Base-by-base conservation (phyloP, 2,888 invertebrate genomes). In the Odontomyia ornata region DNA sequence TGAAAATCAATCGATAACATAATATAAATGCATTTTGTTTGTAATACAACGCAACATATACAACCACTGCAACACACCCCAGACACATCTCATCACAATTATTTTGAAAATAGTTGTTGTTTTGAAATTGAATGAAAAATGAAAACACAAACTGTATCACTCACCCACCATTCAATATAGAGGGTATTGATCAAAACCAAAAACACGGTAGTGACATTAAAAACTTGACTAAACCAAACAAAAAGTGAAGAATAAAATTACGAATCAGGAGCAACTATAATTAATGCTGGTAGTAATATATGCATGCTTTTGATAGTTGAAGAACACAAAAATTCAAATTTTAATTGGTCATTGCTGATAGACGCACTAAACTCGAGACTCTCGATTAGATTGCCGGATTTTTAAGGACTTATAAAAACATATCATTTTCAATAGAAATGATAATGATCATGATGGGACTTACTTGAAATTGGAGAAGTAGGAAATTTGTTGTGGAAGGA, bases 21-120 rank as follows among this genome's bases (percentile, higher is more conserved):
- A 52, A 52, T 56, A 72, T 72, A 18, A 56, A 72, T 73, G 60
- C 73, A 73, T 73, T 73, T 73, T 73, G 73, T 57, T 73, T 73
- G 56, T 28, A 60, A n/a, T 60, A 64, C 52, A 52, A 52, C 18
- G n/a, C 13, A 13, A 52, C 52, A 52, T 9, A 52, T 9, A n/a
- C n/a, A n/a, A n/a, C n/a, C n/a, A n/a, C n/a, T n/a, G n/a, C n/a
- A 13, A 52, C 52, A 52, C 18, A 52, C 52, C n/a, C 52, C 4
- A 18, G 7, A 18, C 52, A 43, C 36, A 36, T 21, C 18, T 30
- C 65, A 27, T 65, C 65, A 65, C 36, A 43, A 65, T 65, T 36
- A 43, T 65, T 18, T 52, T 52, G 7, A 13, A 43, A 52, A 52
- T 18, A 52, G 52, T 52, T 52, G 36, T 36, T 36, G 9, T 9